A percentile compares a stretch with the other conserved stretches of the same genome.
Evolutionary conservation across 2,888 invertebrate species (phyloP).

Genomic region (Osmoderma eremita): DNA sequence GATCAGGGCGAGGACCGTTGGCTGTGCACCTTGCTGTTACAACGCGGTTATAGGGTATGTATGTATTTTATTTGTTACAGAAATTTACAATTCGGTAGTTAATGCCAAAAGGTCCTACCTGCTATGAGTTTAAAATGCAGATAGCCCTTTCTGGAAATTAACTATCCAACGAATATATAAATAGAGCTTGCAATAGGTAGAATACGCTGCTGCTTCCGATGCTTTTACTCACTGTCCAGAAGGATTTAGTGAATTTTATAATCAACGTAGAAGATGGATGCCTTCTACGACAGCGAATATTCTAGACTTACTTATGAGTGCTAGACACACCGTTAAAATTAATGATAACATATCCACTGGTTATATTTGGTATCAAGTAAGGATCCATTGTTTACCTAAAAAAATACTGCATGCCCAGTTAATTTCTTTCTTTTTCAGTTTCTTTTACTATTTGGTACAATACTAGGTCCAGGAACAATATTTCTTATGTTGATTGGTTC

Average conservation of each 20-base stretch:
- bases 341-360: conserved; percentile 90
- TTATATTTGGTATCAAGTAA: conserved; percentile 79
- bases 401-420: conserved; percentile 3
- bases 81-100: too few relatives aligned
- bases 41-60: conserved; percentile 77
- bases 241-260: conserved; percentile 91
- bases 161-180: too few relatives aligned
- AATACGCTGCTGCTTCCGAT: conserved; percentile 95
- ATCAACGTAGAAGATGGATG: conserved; percentile 94
- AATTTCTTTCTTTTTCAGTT: conserved; percentile 68
- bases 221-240: conserved; percentile 96
- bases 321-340: conserved; percentile 79
- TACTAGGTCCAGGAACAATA: conserved; percentile 85
- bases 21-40: conserved; percentile 91
- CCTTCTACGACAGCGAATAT: conserved; percentile 97
- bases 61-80: too few relatives aligned
- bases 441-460: conserved; percentile 77
- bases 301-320: conserved; percentile 83
- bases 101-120: too few relatives aligned
- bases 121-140: too few relatives aligned
- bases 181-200: too few relatives aligned
- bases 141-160: too few relatives aligned
- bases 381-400: neutral
- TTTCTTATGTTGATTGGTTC: conserved; percentile 87
- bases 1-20: conserved; percentile 97